Conservation (phyloP, 1,140 invertebrate species). For the Pogonus chalceus region DNA sequence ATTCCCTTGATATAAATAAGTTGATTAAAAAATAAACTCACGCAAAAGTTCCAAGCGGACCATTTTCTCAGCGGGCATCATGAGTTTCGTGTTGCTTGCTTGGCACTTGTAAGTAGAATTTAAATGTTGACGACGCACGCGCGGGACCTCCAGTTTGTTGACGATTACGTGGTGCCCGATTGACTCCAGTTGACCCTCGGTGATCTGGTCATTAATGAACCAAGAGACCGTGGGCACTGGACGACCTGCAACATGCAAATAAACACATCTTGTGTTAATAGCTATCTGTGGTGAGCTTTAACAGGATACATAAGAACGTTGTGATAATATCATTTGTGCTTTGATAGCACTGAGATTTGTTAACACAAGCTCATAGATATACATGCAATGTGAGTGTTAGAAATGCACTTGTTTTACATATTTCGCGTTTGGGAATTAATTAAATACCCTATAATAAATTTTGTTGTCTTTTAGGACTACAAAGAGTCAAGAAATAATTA, state of each 20-base stretch:
- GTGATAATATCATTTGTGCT: no score
- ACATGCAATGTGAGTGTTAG: no score
- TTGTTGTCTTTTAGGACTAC: no score
- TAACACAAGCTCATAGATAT: no score
- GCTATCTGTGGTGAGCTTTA: no score
- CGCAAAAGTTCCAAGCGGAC: slow-evolving; percentile 68
- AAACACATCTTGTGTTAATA: slow-evolving; percentile 18
- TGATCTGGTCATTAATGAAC: slow-evolving; percentile 57
- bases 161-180: slow-evolving; percentile 64
- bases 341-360: no score
- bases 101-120: slow-evolving; percentile 77
- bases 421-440: no score
- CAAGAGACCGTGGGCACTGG: slow-evolving; percentile 69
- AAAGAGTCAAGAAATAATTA: no score
- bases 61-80: slow-evolving; percentile 64
- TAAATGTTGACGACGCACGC: slow-evolving; percentile 61
- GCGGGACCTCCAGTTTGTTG: slow-evolving; percentile 60
- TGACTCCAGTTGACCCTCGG: slow-evolving; percentile 43
- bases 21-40: slow-evolving; percentile 41
- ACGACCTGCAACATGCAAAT: slow-evolving; percentile 56
- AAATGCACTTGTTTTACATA: no score
- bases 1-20: no score
- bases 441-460: no score
- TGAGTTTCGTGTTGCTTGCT: slow-evolving; percentile 76
- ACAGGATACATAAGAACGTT: no score